Evolutionary conservation across 2,113 vertebrate genomes (phyloP), one percentile per base, ranked within the genome.

Genomic region (Muntiacus muntjak): DNA sequence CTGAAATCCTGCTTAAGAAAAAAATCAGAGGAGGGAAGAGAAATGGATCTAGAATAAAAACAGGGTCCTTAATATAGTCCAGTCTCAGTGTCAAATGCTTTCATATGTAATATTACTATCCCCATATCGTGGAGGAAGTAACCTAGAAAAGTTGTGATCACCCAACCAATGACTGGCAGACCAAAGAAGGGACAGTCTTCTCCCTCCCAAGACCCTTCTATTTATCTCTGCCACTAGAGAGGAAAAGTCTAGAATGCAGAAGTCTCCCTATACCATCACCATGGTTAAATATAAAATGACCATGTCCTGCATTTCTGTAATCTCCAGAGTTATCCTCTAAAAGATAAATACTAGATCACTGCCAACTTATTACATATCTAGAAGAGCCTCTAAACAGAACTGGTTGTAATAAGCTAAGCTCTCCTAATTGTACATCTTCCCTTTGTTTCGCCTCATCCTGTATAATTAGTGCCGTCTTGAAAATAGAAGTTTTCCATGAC

Each of bases 391-490:
- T 74, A 84, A 86, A 58, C 57, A 64, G 71, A 78, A 54, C n/a
- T 86, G 84, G 58, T 94, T 95, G 16, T 88, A 97, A 96, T 89
- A 94, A 86, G 78, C 76, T 93, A 33, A 86, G 54, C 82, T 92
- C 40, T 57, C 85, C 76, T 98, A 92, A 97, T 91, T 92, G 89
- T 92, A 54, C 33, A 43, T 91, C 86, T 89, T 95, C 50, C 87
- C 58, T 97, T 98, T 97, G 81, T 97, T 98, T 43, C 3, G 19
- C 60, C 84, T 90, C 64, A 89, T 93, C 92, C 95, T 92, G 79
- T 97, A 74, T 97, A 97, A 98, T 98, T 97, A 97, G 87, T 87
- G 60, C 87, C 40, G 19, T 95, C 58, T 97, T 97, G 78, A 96
- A 98, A 97, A 95, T 71, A 97, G 84, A 97, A 96, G 50, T 97